phyloP scores from a whole-genome alignment of 2,113 vertebrate genomes.

The Sitta europaea region DNA sequence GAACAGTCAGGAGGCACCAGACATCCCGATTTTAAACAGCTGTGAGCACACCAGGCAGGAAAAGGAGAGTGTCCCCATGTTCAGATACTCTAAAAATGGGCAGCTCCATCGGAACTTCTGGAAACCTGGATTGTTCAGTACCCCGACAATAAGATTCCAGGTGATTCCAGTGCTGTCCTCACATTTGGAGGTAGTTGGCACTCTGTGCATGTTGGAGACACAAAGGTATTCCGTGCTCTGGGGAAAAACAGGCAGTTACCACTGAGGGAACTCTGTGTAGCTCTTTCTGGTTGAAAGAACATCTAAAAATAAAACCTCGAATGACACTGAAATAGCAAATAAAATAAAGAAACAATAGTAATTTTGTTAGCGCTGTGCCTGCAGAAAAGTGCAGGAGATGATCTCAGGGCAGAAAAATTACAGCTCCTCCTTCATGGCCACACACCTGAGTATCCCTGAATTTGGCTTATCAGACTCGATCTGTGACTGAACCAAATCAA shows the following conservation, averaged over 20 bases:
- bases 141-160: not conserved
- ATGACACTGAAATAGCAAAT: constrained; percentile 10
- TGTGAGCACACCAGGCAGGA: not conserved
- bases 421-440: constrained; percentile 53
- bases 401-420: constrained; percentile 54
- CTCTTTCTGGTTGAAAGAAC: constrained; percentile 5
- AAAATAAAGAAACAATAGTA: no score
- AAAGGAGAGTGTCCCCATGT: accelerated
- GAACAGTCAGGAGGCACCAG: not conserved
- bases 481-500: not conserved
- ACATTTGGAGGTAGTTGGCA: not conserved
- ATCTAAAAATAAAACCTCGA: constrained; percentile 30
- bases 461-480: not conserved
- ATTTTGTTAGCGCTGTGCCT: no score
- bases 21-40: not conserved
- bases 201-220: accelerated
- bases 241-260: not conserved
- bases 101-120: not conserved
- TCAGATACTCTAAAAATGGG: not conserved
- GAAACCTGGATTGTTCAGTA: not conserved
- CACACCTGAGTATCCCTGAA: constrained; percentile 5
- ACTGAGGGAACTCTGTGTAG: not conserved
- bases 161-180: not conserved
- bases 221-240: no score
- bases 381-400: constrained; percentile 35